A percentile compares a stretch with the other conserved stretches of the same genome.
Evolutionary conservation across 1,140 invertebrate species (phyloP).

Genomic region (Augochlora pura): DNA sequence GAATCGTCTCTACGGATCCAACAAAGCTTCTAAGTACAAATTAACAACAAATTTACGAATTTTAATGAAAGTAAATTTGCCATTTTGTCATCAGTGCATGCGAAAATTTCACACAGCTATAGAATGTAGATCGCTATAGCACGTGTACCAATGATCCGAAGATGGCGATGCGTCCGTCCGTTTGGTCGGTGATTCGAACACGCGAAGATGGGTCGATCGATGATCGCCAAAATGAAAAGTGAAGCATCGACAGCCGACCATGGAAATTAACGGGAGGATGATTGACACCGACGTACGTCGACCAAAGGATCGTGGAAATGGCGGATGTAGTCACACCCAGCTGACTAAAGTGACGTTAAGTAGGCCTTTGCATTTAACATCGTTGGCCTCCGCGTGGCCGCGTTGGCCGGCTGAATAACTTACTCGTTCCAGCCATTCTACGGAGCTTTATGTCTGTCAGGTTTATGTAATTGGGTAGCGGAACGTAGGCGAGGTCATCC

Average conservation of each 20-base stretch:
- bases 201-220: neutral
- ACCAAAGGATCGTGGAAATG: constrained; percentile 14
- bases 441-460: constrained; percentile 28
- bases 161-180: too few species aligned
- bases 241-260: neutral
- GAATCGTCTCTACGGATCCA: too few species aligned
- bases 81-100: too few species aligned
- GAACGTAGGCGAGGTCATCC: constrained; percentile 64
- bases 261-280: constrained; percentile 16
- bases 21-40: too few species aligned
- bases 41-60: too few species aligned
- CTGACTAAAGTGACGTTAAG: constrained; percentile 59
- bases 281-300: constrained; percentile 1
- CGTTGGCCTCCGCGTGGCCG: constrained; percentile 50
- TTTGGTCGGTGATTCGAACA: neutral
- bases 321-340: constrained; percentile 55
- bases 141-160: too few species aligned
- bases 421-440: constrained; percentile 45
- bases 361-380: constrained; percentile 60
- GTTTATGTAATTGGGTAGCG: constrained; percentile 67
- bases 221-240: neutral
- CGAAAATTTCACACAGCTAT: too few species aligned
- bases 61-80: too few species aligned
- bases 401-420: constrained; percentile 50
- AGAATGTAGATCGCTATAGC: too few species aligned